Evolutionary conservation across 2,888 invertebrate species (phyloP), one percentile per base, ranked within the genome.

Genomic region (Ceramica pisi): DNA sequence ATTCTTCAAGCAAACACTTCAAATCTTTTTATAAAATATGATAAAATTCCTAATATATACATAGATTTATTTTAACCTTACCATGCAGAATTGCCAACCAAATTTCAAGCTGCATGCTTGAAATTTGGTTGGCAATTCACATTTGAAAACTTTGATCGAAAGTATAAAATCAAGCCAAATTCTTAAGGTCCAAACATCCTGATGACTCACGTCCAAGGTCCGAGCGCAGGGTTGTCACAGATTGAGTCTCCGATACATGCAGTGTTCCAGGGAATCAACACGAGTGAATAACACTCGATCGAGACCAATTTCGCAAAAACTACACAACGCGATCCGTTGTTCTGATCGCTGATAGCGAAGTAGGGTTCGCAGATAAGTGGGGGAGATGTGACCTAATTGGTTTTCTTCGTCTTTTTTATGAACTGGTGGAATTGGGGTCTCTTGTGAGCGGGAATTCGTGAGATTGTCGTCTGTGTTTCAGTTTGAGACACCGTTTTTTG

Each of bases 251-350:
- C 85, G 86, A 85, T 86, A 87, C 84, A 85, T 86, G 86, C 86
- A 81, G 71, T 83, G 88, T 92, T 92, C 90, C 93, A 91, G 89
- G 90, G 91, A 91, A 91, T 89, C 89, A 87, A 87, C 88, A 84
- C 86, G 87, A 87, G 87, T 87, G 92, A 90, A 92, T 90, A 89
- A 92, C 92, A 91, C 91, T 88, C 92, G 94, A 95, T 95, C 93
- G 92, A 90, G 88, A 91, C 91, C 95, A 95, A 95, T 95, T 95
- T 95, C 94, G 95, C 95, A 96, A 95, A 96, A 96, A 95, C 95
- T 95, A 95, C 95, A 95, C 95, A 94, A 94, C 95, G 92, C 94
- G 95, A 95, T 94, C 92, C 94, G 94, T 92, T 95, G 94, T 94
- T 88, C 92, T 87, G 95, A 95, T 95, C 94, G 89, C 84, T 92